These are phyloP conservation scores for Meda fulgida DNA, from an alignment of 2,797 vertebrate genomes.

Conservation along the genomic window DNA sequence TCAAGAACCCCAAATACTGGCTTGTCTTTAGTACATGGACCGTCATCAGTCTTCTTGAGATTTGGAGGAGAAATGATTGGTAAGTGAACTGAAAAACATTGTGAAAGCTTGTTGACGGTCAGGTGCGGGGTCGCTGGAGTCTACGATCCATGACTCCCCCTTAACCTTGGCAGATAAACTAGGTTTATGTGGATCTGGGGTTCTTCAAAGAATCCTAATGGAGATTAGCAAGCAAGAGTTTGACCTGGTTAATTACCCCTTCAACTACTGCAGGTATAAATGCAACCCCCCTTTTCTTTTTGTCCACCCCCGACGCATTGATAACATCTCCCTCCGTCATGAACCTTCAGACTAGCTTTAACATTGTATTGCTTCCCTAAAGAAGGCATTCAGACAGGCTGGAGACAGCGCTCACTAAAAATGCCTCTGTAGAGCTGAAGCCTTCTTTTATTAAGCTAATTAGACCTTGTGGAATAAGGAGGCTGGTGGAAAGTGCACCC, in stretches of 20 bases:
- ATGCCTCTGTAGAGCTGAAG: conserved; percentile 60
- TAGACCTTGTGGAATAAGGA: conserved; percentile 55
- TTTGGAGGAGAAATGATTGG: not conserved
- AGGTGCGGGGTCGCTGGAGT: not conserved
- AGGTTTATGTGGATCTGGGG: conserved; percentile 54
- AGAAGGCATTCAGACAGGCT: conserved; percentile 65
- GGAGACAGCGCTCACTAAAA: conserved; percentile 66
- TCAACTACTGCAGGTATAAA: conserved; percentile 62
- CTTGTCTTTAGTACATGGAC: not conserved
- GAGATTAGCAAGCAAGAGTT: conserved; percentile 49
- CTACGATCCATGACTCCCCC: conserved; percentile 17
- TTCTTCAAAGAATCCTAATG: conserved; percentile 57
- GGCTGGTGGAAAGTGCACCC: conserved; percentile 57
- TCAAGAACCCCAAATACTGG: not conserved
- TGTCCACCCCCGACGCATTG: conserved; percentile 38
- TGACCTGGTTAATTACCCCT: conserved; percentile 64
- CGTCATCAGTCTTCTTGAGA: not conserved
- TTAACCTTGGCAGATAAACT: conserved; percentile 24
- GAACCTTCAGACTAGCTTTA: conserved; percentile 44
- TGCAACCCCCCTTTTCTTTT: conserved; percentile 12
- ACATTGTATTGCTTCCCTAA: conserved; percentile 55
- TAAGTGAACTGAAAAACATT: conserved; percentile 1
- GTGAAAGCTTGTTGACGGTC: not conserved
- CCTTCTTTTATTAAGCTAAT: conserved; percentile 70
- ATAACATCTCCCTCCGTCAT: conserved; percentile 65